A percentile compares a stretch with the other conserved stretches of the same genome.
Conservation (phyloP, 64 coral and sea anemone species). For the Actinia tenebrosa region DNA sequence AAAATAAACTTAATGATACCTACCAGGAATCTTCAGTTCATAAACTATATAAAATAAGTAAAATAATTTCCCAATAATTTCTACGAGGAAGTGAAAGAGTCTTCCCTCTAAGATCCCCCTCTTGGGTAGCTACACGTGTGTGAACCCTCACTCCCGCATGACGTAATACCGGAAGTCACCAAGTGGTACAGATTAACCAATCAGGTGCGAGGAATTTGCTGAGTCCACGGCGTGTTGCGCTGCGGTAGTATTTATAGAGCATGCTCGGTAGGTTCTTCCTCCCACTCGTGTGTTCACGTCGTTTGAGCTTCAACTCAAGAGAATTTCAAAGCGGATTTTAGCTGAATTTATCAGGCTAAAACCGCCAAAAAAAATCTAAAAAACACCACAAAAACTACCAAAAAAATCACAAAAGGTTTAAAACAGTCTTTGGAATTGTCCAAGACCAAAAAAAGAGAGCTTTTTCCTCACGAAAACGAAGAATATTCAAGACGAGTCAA, state of each 20-base stretch:
- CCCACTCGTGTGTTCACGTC: constrained; percentile 63
- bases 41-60: neutral
- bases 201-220: neutral
- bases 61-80: neutral
- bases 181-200: constrained; percentile 40
- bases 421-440: constrained; percentile 65
- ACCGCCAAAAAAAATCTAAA: constrained; percentile 91
- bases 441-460: constrained; percentile 40
- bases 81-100: neutral
- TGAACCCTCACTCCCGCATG: neutral
- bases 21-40: neutral
- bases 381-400: constrained; percentile 67
- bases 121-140: neutral
- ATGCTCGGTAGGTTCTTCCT: constrained; percentile 41
- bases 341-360: constrained; percentile 69
- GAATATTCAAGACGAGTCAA: constrained; percentile 31
- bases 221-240: neutral
- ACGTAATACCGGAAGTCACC: constrained; percentile 55
- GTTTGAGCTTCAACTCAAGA: constrained; percentile 37
- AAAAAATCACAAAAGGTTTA: constrained; percentile 80
- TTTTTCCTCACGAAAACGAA: constrained; percentile 18
- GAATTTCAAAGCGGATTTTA: constrained; percentile 72
- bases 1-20: no score
- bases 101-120: neutral
- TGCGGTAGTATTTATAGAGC: constrained; percentile 6